Conservation (phyloP, 1,140 invertebrate species). For the Zaprionus capensis region DNA sequence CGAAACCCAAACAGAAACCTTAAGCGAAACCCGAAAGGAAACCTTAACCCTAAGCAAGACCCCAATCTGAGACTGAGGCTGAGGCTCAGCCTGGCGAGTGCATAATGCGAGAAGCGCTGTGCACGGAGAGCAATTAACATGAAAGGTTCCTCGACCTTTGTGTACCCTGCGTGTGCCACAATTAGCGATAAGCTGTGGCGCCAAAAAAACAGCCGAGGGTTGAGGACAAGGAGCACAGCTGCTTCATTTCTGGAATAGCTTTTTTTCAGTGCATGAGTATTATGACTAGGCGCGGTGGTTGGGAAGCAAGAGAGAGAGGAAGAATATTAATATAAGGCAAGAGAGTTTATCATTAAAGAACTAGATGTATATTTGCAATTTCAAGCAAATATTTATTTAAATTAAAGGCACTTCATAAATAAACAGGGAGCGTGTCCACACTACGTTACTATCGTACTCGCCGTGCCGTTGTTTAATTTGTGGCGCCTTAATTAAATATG, state of each 20-base stretch:
- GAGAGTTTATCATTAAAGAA: no score
- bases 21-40: neutral
- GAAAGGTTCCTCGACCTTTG: conserved; percentile 65
- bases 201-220: conserved; percentile 16
- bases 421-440: neutral
- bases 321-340: no score
- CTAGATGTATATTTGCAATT: no score
- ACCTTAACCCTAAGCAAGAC: no score
- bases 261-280: neutral
- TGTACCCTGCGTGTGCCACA: conserved; percentile 56
- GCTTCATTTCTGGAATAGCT: conserved; percentile 51
- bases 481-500: conserved; percentile 55
- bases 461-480: neutral
- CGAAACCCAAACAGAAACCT: conserved; percentile 5
- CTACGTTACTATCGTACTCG: neutral
- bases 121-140: conserved; percentile 68
- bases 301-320: no score
- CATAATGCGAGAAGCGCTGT: conserved; percentile 26
- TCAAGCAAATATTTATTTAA: no score
- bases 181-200: conserved; percentile 74
- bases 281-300: neutral
- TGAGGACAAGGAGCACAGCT: conserved; percentile 48
- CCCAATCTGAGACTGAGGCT: neutral
- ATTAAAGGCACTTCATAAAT: no score
- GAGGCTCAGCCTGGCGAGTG: conserved; percentile 9